These are phyloP conservation scores for Panurus biarmicus DNA, from an alignment of 2,113 vertebrate genomes.

Conservation along the genomic window DNA sequence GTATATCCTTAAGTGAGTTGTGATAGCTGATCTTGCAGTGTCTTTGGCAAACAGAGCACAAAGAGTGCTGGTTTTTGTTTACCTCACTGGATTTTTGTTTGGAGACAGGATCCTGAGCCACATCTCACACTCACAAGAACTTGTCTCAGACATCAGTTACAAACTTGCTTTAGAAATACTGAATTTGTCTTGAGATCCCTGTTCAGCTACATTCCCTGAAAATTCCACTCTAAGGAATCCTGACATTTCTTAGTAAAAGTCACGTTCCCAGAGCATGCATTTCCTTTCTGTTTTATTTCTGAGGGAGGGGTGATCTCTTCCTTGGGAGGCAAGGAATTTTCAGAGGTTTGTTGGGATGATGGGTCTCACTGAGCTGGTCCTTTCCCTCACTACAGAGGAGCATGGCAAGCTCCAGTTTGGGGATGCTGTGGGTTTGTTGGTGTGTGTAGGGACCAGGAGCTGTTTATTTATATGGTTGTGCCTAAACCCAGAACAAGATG, in stretches of 20 bases:
- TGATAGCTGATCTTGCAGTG: background rate
- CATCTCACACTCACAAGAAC: background rate
- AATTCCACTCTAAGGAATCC: background rate
- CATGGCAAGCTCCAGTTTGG: background rate
- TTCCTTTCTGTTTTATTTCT: background rate
- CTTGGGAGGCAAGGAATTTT: background rate
- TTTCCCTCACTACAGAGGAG: accelerated
- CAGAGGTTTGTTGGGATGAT: background rate
- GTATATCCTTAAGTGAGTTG: background rate
- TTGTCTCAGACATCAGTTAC: background rate
- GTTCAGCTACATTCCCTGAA: background rate
- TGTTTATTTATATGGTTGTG: background rate
- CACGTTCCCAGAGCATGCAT: background rate
- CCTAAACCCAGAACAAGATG: background rate
- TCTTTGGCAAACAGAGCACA: background rate
- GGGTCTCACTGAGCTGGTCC: background rate
- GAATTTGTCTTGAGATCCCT: background rate
- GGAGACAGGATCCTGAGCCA: background rate
- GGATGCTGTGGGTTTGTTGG: background rate
- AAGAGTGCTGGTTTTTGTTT: background rate
- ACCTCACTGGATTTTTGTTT: background rate
- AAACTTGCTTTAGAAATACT: background rate
- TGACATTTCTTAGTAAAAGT: background rate
- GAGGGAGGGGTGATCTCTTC: background rate
- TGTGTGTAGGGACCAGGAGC: background rate